Conservation (phyloP, 2,797 vertebrate genomes). For the Semaprochilodus insignis region DNA sequence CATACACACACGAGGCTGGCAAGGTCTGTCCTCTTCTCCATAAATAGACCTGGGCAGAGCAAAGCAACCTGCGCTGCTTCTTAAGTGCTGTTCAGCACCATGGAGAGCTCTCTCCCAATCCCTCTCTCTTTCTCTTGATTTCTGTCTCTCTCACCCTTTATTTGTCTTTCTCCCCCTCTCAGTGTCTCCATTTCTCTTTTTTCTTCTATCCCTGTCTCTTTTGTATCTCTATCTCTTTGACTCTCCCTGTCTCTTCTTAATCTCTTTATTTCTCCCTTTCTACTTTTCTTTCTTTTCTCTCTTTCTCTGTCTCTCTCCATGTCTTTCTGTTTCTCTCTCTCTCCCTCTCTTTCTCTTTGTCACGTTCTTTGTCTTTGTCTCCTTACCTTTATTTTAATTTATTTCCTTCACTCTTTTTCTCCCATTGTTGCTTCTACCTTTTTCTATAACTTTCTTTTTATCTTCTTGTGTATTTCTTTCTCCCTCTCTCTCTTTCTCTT, state of each 20-base stretch:
- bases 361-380: no score
- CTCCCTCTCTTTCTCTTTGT: no score
- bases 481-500: background rate
- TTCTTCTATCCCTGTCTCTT: no score
- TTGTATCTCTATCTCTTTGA: no score
- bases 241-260: no score
- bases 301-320: no score
- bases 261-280: no score
- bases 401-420: background rate
- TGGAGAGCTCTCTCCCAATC: constrained; percentile 37
- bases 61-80: background rate
- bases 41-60: constrained; percentile 30
- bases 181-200: no score
- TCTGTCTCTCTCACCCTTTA: background rate
- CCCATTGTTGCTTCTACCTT: background rate
- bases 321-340: no score
- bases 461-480: background rate
- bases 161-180: background rate
- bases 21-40: constrained; percentile 25
- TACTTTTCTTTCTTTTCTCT: no score
- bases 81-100: constrained; percentile 52
- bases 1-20: background rate
- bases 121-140: background rate
- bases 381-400: no score
- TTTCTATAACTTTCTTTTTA: background rate